A percentile compares a stretch with the other conserved stretches of the same genome.
These are phyloP conservation scores for Drosophila monieri DNA, from an alignment of 2,888 invertebrate genomes.

Conservation along the genomic window DNA sequence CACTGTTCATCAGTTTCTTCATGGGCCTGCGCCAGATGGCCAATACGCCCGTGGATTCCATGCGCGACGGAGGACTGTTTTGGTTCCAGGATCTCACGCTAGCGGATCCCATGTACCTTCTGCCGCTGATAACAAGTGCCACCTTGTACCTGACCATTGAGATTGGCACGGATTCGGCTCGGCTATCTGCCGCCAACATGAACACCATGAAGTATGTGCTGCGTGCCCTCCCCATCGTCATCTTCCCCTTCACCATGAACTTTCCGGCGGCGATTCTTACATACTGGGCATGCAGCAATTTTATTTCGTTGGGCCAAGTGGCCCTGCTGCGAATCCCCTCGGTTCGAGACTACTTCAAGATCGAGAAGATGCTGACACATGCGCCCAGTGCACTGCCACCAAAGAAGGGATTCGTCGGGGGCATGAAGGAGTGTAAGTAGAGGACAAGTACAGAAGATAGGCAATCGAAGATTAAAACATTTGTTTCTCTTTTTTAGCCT, in stretches of 20 bases:
- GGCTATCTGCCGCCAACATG: constrained; percentile 88
- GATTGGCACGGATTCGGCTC: constrained; percentile 90
- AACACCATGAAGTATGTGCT: constrained; percentile 90
- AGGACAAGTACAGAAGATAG: not conserved
- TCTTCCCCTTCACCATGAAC: constrained; percentile 93
- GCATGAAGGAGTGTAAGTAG: constrained; percentile 90
- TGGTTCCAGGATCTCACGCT: constrained; percentile 98
- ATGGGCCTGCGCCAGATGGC: constrained; percentile 95
- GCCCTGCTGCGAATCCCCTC: constrained; percentile 89
- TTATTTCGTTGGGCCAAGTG: constrained; percentile 91
- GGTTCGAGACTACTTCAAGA: constrained; percentile 90
- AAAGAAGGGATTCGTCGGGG: constrained; percentile 91
- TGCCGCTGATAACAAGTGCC: constrained; percentile 93
- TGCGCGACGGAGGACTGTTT: constrained; percentile 93
- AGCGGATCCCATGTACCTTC: constrained; percentile 93
- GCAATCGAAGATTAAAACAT: too few species aligned
- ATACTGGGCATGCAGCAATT: constrained; percentile 96
- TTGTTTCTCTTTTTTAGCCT: constrained; percentile 85
- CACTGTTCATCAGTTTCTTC: constrained; percentile 96
- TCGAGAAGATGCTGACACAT: constrained; percentile 87
- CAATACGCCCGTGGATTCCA: constrained; percentile 94
- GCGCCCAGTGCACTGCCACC: constrained; percentile 86
- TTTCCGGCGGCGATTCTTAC: constrained; percentile 95
- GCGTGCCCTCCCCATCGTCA: constrained; percentile 89
- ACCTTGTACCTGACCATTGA: constrained; percentile 94